Percentiles rank a stretch among this genome's conserved stretches.
Evolutionary conservation across 2,888 invertebrate genomes (phyloP).

Genomic region (Sialis lutaria): DNA sequence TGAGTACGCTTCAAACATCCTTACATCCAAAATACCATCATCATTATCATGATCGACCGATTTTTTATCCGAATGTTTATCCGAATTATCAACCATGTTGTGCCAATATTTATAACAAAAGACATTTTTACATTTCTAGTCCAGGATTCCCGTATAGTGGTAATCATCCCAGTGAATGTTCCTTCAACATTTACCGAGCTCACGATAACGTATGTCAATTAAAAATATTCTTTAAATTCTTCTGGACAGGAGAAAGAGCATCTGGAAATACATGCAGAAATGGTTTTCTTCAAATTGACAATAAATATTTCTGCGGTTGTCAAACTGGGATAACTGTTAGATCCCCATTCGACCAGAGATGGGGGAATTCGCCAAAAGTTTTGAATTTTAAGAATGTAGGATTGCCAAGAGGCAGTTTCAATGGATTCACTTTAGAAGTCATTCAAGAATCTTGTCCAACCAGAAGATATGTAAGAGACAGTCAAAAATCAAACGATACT

Average conservation of each 20-base stretch:
- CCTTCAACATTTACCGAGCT: slow-evolving; percentile 29
- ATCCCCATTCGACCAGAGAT: slow-evolving; percentile 19
- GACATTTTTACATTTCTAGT: slow-evolving; percentile 31
- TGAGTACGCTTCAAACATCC: too few species aligned
- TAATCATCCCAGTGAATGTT: slow-evolving; percentile 27
- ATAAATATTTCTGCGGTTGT: slow-evolving; percentile 37
- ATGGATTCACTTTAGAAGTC: slow-evolving; percentile 36
- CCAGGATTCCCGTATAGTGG: slow-evolving; percentile 35
- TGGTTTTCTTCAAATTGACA: slow-evolving; percentile 36
- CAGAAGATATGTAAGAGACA: slow-evolving; percentile 4
- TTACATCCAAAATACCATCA: too few species aligned
- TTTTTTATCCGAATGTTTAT: too few species aligned
- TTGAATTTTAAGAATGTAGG: slow-evolving; percentile 27
- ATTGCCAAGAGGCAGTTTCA: slow-evolving; percentile 20
- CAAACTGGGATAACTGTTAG: slow-evolving; percentile 25
- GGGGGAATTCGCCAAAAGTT: slow-evolving; percentile 24
- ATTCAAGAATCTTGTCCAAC: slow-evolving; percentile 33
- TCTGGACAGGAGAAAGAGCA: slow-evolving; percentile 28
- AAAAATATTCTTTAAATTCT: slow-evolving; percentile 33
- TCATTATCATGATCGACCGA: too few species aligned
- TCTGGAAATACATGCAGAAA: slow-evolving; percentile 23
- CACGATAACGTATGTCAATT: slow-evolving; percentile 30
- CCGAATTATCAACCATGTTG: slow-evolving; percentile 20
- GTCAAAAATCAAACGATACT: neutral
- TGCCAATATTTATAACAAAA: slow-evolving; percentile 23